phyloP scores from a whole-genome alignment of 2,888 invertebrate species.

The Parapristionchus giblindavisi region DNA sequence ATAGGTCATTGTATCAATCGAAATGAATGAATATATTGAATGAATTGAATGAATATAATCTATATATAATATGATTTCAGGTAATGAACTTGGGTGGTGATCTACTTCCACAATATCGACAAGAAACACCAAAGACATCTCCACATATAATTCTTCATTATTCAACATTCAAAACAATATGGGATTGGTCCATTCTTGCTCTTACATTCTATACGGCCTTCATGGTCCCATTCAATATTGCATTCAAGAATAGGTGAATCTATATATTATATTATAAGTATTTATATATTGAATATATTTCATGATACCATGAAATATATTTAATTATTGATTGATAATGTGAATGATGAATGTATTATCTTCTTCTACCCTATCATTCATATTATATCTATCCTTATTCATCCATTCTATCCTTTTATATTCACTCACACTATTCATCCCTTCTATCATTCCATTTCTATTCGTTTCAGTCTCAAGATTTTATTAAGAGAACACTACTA shows the following conservation, averaged over 20 bases:
- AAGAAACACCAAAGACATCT: constrained; percentile 99
- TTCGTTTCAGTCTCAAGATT: constrained; percentile 39
- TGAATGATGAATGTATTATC: constrained; percentile 28
- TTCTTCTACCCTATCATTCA: too few relatives aligned
- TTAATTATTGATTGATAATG: too few relatives aligned
- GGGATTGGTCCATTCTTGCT: constrained; percentile 99
- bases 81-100: constrained; percentile 94
- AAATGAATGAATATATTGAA: too few relatives aligned
- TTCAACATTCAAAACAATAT: constrained; percentile 89
- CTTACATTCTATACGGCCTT: constrained; percentile 99
- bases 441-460: constrained; percentile 24
- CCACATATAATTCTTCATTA: constrained; percentile 99
- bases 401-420: constrained; percentile 26
- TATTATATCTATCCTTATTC: too few relatives aligned
- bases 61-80: too few relatives aligned
- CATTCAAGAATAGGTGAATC: constrained; percentile 93
- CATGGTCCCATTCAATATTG: constrained; percentile 98
- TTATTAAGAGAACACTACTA: constrained; percentile 38
- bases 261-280: constrained; percentile 72
- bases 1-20: too few relatives aligned
- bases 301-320: too few relatives aligned
- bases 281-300: constrained; percentile 16
- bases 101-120: constrained; percentile 96
- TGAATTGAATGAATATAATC: too few relatives aligned
- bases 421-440: constrained; percentile 24